Conservation (phyloP, 2,113 vertebrate species). For the Pteruthius melanotis region DNA sequence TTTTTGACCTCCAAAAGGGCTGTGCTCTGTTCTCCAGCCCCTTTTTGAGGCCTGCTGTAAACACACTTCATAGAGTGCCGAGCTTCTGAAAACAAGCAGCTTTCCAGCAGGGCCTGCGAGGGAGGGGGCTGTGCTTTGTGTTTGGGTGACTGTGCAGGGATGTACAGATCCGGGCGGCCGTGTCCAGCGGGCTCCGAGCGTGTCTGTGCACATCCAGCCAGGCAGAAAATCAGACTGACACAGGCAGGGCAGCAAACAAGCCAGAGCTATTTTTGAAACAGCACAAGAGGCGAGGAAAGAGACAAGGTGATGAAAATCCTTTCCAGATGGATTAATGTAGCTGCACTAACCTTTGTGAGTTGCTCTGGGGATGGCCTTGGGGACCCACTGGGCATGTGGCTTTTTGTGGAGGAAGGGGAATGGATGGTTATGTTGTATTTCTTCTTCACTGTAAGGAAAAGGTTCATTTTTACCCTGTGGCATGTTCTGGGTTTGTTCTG, state of each 20-base stretch:
- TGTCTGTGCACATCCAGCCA: not conserved
- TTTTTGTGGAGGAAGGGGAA: not conserved
- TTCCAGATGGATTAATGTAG: slow-evolving; percentile 6
- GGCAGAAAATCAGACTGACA: slow-evolving; percentile 55
- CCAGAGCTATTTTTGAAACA: slow-evolving; percentile 46
- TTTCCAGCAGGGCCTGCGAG: not conserved
- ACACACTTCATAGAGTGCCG: not conserved
- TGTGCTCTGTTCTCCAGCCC: not conserved
- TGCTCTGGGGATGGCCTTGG: not conserved
- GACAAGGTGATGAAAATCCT: slow-evolving; percentile 33
- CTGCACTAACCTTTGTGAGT: slow-evolving; percentile 4
- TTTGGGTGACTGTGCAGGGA: not conserved
- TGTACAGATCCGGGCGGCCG: not conserved
- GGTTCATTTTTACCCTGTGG: not conserved
- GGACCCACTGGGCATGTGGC: not conserved
- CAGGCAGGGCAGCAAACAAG: slow-evolving; percentile 15
- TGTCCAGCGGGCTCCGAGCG: not conserved
- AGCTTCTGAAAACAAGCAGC: not conserved
- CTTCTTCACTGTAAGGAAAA: not conserved
- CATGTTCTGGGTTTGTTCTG: rapidly evolving
- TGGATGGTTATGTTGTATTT: not conserved
- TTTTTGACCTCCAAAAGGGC: not conserved
- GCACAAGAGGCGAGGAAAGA: slow-evolving; percentile 14
- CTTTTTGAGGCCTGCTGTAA: not conserved
- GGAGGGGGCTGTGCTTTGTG: not conserved